These are phyloP conservation scores for Armadillidium nasatum DNA, from an alignment of 1,140 invertebrate species.

Conservation along the genomic window DNA sequence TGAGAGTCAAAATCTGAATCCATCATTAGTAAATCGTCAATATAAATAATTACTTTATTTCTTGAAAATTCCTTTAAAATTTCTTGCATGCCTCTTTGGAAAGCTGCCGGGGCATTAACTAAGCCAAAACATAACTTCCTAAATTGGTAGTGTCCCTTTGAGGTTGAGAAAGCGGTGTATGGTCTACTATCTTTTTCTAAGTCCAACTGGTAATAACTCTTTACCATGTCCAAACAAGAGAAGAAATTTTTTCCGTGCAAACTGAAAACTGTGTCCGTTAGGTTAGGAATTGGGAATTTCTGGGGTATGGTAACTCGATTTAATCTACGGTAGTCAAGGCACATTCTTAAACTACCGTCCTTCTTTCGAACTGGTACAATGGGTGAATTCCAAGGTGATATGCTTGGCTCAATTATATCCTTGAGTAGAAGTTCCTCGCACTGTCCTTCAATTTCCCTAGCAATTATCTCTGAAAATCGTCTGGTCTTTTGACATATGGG, in stretches of 20 bases:
- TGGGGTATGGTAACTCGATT: conserved; percentile 1
- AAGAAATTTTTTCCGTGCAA: not conserved
- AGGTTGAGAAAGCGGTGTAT: conserved; percentile 3
- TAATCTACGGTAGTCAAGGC: not conserved
- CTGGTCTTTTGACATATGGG: not conserved
- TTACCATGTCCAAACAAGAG: conserved; percentile 5
- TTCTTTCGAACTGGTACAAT: conserved; percentile 14
- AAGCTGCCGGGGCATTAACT: conserved; percentile 7
- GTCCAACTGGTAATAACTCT: conserved; percentile 9
- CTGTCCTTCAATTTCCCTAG: conserved; percentile 8
- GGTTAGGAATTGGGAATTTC: not conserved
- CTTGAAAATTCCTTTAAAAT: not conserved
- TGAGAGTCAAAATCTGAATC: not conserved
- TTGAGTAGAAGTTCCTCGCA: not conserved
- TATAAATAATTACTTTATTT: conserved; percentile 9
- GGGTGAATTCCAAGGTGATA: conserved; percentile 8
- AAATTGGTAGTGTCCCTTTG: not conserved
- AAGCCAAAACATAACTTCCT: conserved; percentile 18
- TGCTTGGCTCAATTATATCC: conserved; percentile 6
- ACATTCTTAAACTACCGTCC: not conserved
- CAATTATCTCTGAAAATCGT: not conserved
- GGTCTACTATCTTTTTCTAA: not conserved
- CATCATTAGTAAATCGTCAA: conserved; percentile 18
- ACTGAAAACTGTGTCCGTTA: conserved; percentile 12
- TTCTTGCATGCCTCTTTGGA: conserved; percentile 17